Evolutionary conservation across 2,888 invertebrate genomes (phyloP).

Genomic region (Aspidiotus rigidus): DNA sequence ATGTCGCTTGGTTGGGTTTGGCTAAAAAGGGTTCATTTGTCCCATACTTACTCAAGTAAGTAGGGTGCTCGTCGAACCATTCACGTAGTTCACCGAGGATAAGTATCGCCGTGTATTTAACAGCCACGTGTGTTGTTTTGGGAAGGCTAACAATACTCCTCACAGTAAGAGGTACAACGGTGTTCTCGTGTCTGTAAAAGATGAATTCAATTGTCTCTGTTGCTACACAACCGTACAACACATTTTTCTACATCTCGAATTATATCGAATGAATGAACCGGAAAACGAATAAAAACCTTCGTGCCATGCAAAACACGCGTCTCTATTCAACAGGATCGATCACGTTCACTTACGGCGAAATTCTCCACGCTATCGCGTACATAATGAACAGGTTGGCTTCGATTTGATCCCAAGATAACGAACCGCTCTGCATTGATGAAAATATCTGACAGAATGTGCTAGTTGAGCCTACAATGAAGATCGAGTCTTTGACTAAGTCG

Average conservation of each 20-base stretch:
- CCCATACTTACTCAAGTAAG: conserved; percentile 53
- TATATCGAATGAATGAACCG: conserved; percentile 6
- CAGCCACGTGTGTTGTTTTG: conserved; percentile 69
- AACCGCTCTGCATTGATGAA: conserved; percentile 55
- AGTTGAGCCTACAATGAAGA: conserved; percentile 89
- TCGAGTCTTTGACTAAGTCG: conserved; percentile 91
- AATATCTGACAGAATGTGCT: conserved; percentile 89
- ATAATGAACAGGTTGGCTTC: conserved; percentile 92
- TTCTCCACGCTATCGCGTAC: conserved; percentile 90
- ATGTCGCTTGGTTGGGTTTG: too few species aligned
- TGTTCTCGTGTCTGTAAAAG: conserved; percentile 68
- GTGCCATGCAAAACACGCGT: neutral
- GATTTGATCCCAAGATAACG: conserved; percentile 79
- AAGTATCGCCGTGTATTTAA: conserved; percentile 77
- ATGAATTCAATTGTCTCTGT: too few species aligned
- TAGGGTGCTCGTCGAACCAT: conserved; percentile 84
- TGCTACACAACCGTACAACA: too few species aligned
- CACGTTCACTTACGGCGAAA: conserved; percentile 67
- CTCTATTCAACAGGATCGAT: conserved; percentile 2
- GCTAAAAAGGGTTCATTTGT: too few species aligned
- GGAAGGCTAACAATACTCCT: conserved; percentile 81
- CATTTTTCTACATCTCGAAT: neutral
- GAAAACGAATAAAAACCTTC: neutral
- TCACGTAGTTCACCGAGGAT: conserved; percentile 85
- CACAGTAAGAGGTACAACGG: conserved; percentile 85